Conservation (phyloP, 2,797 vertebrate genomes). For the Leuciscus waleckii region DNA sequence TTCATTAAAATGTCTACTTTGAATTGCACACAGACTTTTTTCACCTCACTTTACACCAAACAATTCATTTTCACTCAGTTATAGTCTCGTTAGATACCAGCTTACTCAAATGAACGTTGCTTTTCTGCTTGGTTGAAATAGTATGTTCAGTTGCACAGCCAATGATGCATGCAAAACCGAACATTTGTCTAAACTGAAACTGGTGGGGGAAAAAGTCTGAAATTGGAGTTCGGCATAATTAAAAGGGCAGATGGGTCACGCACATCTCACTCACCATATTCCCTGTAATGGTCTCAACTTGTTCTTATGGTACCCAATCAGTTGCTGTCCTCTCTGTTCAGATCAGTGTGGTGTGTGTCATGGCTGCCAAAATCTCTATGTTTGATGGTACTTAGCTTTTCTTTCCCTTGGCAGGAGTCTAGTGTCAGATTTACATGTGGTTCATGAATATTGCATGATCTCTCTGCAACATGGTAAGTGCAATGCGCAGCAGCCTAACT, state of each 20-base stretch:
- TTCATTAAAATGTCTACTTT: constrained; percentile 45
- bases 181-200: constrained; percentile 43
- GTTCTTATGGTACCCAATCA: constrained; percentile 35
- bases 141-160: constrained; percentile 36
- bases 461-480: constrained; percentile 35
- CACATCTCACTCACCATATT: constrained; percentile 26
- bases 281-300: constrained; percentile 22
- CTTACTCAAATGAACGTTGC: constrained; percentile 24
- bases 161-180: constrained; percentile 45
- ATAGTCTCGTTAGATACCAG: constrained; percentile 31
- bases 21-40: constrained; percentile 36
- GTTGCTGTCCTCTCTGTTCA: constrained; percentile 35
- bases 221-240: constrained; percentile 14
- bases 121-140: constrained; percentile 50
- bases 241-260: constrained; percentile 31
- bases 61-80: constrained; percentile 35
- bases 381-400: constrained; percentile 46
- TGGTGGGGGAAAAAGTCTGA: constrained; percentile 15
- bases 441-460: constrained; percentile 49
- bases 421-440: constrained; percentile 40
- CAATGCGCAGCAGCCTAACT: constrained; percentile 21
- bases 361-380: constrained; percentile 25
- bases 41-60: constrained; percentile 42
- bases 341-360: constrained; percentile 19
- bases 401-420: constrained; percentile 36